Conservation (phyloP, 2,888 invertebrate species). For the Cerastoderma edule region DNA sequence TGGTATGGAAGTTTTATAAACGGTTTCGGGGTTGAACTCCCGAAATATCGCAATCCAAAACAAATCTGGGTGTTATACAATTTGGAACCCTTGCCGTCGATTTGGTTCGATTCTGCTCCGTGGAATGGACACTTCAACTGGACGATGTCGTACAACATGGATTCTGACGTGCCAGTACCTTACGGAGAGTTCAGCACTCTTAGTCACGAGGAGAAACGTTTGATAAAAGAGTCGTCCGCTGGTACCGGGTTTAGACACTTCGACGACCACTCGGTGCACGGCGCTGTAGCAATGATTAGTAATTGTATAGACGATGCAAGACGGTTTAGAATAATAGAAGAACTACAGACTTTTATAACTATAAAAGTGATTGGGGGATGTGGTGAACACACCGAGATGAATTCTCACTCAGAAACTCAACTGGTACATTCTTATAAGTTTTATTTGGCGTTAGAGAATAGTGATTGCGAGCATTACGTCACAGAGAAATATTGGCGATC, state of each 20-base stretch:
- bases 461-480: slow-evolving; percentile 41
- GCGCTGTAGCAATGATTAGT: slow-evolving; percentile 39
- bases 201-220: slow-evolving; percentile 6
- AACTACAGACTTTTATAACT: slow-evolving; percentile 23
- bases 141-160: slow-evolving; percentile 34
- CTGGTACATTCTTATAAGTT: slow-evolving; percentile 31
- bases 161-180: slow-evolving; percentile 34
- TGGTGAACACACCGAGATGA: slow-evolving; percentile 22
- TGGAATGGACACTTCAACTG: slow-evolving; percentile 48
- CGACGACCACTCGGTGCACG: slow-evolving; percentile 8
- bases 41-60: slow-evolving; percentile 27
- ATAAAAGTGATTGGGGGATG: slow-evolving; percentile 33
- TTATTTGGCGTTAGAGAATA: slow-evolving; percentile 48
- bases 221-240: neutral
- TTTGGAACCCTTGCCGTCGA: slow-evolving; percentile 36
- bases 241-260: slow-evolving; percentile 18
- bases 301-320: slow-evolving; percentile 42
- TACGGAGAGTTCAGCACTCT: slow-evolving; percentile 21
- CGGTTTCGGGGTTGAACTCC: slow-evolving; percentile 15
- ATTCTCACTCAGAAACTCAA: slow-evolving; percentile 23
- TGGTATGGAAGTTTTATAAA: slow-evolving; percentile 20
- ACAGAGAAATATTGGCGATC: slow-evolving; percentile 50
- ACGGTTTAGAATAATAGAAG: slow-evolving; percentile 36
- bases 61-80: slow-evolving; percentile 43
- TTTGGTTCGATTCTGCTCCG: slow-evolving; percentile 30